Evolutionary conservation across 1,140 invertebrate genomes (phyloP).

Genomic region (Drosophila murphyi): DNA sequence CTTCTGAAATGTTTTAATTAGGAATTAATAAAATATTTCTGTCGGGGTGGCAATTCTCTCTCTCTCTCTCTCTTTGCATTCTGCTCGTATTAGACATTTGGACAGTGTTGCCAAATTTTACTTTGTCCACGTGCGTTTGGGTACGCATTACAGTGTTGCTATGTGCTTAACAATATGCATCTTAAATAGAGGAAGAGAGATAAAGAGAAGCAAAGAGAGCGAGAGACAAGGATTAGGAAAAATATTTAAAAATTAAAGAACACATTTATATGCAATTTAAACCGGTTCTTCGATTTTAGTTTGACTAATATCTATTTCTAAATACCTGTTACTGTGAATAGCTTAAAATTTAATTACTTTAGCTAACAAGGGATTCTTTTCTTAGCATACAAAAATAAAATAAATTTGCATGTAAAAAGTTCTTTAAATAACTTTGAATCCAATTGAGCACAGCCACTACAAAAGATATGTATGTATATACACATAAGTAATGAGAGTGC

Average conservation of each 20-base stretch:
- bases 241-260: neutral
- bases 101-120: constrained; percentile 25
- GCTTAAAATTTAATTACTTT: constrained; percentile 31
- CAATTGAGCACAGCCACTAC: constrained; percentile 46
- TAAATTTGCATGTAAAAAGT: constrained; percentile 44
- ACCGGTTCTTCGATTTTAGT: neutral
- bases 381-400: constrained; percentile 29
- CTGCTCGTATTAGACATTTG: constrained; percentile 19
- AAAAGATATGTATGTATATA: neutral
- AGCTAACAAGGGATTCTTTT: constrained; percentile 4
- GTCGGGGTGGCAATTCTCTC: constrained; percentile 12
- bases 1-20: neutral
- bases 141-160: constrained; percentile 10
- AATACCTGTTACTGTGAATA: constrained; percentile 15
- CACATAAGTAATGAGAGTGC: too few relatives aligned
- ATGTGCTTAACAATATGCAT: constrained; percentile 9
- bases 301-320: neutral
- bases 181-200: neutral
- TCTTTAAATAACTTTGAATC: constrained; percentile 44
- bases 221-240: neutral
- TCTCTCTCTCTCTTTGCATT: neutral
- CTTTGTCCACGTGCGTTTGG: constrained; percentile 25
- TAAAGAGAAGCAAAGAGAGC: neutral
- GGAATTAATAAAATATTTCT: constrained; percentile 2
- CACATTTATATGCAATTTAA: too few relatives aligned